Conservation (phyloP, 2,888 invertebrate genomes). For the Ceramica pisi region DNA sequence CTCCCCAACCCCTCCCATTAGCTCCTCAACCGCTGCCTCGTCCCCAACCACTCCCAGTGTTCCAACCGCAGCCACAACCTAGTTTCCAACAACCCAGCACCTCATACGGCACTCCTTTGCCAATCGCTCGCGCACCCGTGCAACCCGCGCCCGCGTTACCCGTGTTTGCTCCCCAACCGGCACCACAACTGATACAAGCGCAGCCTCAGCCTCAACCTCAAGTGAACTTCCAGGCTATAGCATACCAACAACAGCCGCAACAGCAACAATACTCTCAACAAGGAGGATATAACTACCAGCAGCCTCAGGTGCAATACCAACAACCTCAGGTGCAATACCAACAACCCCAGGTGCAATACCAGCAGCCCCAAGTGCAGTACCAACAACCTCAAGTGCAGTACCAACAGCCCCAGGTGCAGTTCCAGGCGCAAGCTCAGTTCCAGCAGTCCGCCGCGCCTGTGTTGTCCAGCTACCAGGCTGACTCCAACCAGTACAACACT, state of each 20-base stretch:
- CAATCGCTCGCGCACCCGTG: constrained; percentile 35
- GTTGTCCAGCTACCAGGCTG: constrained; percentile 84
- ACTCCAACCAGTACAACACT: constrained; percentile 80
- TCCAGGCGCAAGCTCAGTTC: constrained; percentile 38
- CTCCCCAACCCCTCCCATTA: constrained; percentile 41
- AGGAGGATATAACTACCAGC: constrained; percentile 63
- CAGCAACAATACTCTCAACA: constrained; percentile 51
- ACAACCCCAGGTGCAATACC: constrained; percentile 20
- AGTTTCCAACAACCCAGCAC: constrained; percentile 60
- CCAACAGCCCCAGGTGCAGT: constrained; percentile 64
- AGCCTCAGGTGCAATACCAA: constrained; percentile 62
- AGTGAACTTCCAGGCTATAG: constrained; percentile 48
- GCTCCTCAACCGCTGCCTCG: constrained; percentile 35
- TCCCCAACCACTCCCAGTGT: constrained; percentile 54
- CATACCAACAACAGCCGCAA: constrained; percentile 46
- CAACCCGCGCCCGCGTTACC: constrained; percentile 25
- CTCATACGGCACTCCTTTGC: constrained; percentile 56
- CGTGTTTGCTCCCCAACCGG: constrained; percentile 54
- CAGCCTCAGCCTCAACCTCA: constrained; percentile 53
- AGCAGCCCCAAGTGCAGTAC: constrained; percentile 31
- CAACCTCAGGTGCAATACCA: constrained; percentile 59
- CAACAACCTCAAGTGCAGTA: constrained; percentile 38
- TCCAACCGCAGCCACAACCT: constrained; percentile 60
- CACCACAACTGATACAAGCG: constrained; percentile 63
- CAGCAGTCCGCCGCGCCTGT: constrained; percentile 65